Percentiles rank a stretch among this genome's conserved stretches.
These are phyloP conservation scores for Syngnathus floridae DNA, from an alignment of 2,113 vertebrate species.

Conservation along the genomic window DNA sequence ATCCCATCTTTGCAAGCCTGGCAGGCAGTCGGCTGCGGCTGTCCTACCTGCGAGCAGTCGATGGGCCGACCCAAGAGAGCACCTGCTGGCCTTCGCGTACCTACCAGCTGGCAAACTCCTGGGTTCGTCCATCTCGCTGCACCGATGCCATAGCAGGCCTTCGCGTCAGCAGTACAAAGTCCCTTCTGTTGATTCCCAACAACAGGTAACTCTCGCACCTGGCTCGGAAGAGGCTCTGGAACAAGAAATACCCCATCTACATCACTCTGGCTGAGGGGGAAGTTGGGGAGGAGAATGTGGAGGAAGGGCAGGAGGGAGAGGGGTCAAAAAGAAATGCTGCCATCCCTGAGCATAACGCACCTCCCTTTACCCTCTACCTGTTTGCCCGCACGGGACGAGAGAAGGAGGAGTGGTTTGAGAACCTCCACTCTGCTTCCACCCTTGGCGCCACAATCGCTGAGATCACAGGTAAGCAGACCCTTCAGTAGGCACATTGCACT, in stretches of 20 bases:
- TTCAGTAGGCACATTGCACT: not conserved
- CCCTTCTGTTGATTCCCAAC: not conserved
- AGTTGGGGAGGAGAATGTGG: constrained; percentile 47
- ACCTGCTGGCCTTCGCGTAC: constrained; percentile 58
- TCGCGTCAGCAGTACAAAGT: not conserved
- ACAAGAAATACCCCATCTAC: constrained; percentile 83
- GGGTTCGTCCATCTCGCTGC: constrained; percentile 63
- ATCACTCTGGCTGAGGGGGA: constrained; percentile 64
- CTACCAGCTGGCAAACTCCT: constrained; percentile 69
- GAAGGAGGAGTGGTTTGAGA: constrained; percentile 85
- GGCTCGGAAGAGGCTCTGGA: constrained; percentile 80
- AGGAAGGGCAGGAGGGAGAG: constrained; percentile 33
- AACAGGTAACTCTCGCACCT: constrained; percentile 77
- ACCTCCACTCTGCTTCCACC: constrained; percentile 64
- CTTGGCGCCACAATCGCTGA: constrained; percentile 26
- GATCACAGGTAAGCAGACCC: constrained; percentile 57
- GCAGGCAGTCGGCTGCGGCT: constrained; percentile 68
- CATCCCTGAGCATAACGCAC: constrained; percentile 6
- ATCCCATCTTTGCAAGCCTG: constrained; percentile 73
- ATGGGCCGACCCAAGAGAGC: constrained; percentile 61
- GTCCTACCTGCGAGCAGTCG: constrained; percentile 70
- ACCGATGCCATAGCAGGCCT: not conserved
- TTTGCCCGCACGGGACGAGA: constrained; percentile 78
- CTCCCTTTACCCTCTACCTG: constrained; percentile 68
- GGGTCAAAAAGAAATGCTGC: constrained; percentile 5